These are phyloP conservation scores for Gallirallus australis DNA, from an alignment of 2,797 vertebrate genomes.

Conservation along the genomic window DNA sequence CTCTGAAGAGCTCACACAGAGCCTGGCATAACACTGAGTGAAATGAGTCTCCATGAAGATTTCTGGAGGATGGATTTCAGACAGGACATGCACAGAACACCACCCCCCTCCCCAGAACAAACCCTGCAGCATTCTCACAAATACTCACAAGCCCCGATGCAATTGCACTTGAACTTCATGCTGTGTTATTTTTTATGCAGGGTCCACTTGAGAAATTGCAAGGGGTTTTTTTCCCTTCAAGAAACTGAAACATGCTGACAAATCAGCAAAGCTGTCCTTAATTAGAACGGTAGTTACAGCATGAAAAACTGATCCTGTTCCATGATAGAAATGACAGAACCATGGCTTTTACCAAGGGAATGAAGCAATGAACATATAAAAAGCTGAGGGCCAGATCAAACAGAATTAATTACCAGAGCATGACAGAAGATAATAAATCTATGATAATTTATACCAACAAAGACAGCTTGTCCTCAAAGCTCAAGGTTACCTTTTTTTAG, in stretches of 20 bases:
- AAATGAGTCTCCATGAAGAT: neutral
- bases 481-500: neutral
- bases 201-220: neutral
- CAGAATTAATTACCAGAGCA: neutral
- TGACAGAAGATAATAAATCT: neutral
- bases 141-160: neutral
- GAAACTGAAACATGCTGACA: neutral
- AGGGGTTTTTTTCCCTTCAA: neutral
- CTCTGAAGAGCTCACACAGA: neutral
- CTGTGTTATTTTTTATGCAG: neutral
- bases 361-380: neutral
- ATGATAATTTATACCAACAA: neutral
- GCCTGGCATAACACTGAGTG: neutral
- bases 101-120: neutral
- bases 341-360: neutral
- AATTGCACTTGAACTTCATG: neutral
- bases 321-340: neutral
- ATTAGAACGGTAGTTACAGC: neutral
- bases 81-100: neutral
- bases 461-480: conserved; percentile 9
- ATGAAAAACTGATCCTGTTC: neutral
- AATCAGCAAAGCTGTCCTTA: neutral
- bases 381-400: neutral
- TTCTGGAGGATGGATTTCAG: neutral
- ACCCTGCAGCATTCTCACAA: neutral